These are phyloP conservation scores for Tribolium castaneum DNA, from an alignment of 1,140 invertebrate species.

Conservation along the genomic window DNA sequence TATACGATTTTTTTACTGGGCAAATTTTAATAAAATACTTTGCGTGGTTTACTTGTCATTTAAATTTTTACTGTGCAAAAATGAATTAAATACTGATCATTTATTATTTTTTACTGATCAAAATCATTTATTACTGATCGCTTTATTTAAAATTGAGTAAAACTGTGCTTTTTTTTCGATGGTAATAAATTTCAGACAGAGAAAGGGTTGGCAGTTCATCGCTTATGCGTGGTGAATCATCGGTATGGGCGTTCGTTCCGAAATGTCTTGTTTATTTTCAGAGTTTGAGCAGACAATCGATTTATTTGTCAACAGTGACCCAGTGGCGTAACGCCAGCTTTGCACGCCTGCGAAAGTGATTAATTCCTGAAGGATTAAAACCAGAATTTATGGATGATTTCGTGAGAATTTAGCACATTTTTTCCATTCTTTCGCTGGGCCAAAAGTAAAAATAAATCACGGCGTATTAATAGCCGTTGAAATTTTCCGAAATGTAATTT, in stretches of 20 bases:
- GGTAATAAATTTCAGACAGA: conserved; percentile 7
- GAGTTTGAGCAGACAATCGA: conserved; percentile 9
- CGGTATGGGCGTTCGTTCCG: not conserved
- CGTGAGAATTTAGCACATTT: not conserved
- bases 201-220: conserved; percentile 24
- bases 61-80: no score
- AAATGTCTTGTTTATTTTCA: conserved; percentile 28
- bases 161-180: no score
- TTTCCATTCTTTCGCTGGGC: not conserved
- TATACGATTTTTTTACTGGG: no score
- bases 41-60: no score
- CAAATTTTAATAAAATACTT: no score
- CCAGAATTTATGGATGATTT: not conserved
- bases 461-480: not conserved
- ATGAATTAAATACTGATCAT: no score
- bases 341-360: not conserved
- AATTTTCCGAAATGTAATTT: not conserved
- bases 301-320: conserved; percentile 30
- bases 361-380: not conserved
- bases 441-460: not conserved
- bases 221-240: conserved; percentile 10
- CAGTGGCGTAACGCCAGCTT: conserved; percentile 16
- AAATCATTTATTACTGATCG: no score
- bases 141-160: no score
- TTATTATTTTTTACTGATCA: no score